Evolutionary conservation across 2,113 vertebrate species (phyloP), one percentile per base, ranked within the genome.

Genomic region (Pterocles gutturalis): DNA sequence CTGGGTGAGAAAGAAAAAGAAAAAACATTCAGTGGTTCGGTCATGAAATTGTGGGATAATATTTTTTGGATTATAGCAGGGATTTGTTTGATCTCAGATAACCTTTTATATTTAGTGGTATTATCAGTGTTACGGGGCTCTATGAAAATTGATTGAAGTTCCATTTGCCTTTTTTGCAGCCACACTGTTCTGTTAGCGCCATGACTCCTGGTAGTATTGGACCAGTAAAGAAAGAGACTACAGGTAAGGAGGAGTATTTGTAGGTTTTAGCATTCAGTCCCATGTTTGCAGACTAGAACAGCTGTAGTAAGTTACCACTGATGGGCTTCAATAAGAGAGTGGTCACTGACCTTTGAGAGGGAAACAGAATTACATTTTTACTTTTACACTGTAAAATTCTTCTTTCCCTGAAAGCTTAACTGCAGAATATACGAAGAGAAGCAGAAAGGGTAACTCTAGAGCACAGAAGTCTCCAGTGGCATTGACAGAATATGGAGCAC

Each of bases 171-270:
- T 34, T 91, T 87, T 87, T 90, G 58, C 92, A 97, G 97, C 49
- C 82, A 4, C 4, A 11, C 55, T 81, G 49, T 29, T 51, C 94
- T 14, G 67, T 64, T 65, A 96, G 91, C 12, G 18, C 46, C 24
- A 67, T 99, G 90, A 98, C 97, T 62, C 99, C 99, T 46, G 99
- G 98, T 53, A 85, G 97, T 46, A 98, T 99, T 76, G 99, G 98
- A 20, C 91, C 97, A 72, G 79, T 84, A 45, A 93, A 89, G 80
- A 64, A 85, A 55, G 90, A 96, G 9, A 57, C 24, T 62, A 57
- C 96, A 82, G 98, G 98, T 99, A 97, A 97, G 82, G 49, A 91
- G 49, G 13, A 64, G 7, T 15, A 29, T 70, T 73, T 62, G 33
- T 57, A 5, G 51, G 12, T 13, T 78, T 65, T 41, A 43, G 16